These are phyloP conservation scores for Mimas tiliae DNA, from an alignment of 2,888 invertebrate species.

Conservation along the genomic window DNA sequence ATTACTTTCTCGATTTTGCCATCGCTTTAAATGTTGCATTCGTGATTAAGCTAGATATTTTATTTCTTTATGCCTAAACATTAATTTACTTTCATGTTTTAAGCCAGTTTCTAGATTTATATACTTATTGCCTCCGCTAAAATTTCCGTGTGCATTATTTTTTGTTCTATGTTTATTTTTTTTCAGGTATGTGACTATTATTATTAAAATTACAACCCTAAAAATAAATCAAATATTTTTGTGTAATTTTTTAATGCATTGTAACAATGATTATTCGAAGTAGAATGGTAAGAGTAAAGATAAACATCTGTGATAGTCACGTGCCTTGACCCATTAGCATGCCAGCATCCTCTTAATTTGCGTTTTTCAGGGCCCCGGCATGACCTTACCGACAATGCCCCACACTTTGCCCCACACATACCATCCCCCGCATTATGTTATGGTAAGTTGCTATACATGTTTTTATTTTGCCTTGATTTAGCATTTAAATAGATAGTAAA, in stretches of 20 bases:
- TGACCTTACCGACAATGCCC: conserved; percentile 80
- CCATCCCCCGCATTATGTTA: conserved; percentile 83
- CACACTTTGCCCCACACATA: conserved; percentile 83
- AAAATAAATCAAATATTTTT: too few species aligned
- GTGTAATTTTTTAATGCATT: not conserved
- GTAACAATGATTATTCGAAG: not conserved
- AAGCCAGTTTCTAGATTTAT: conserved; percentile 14
- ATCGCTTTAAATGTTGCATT: conserved; percentile 57
- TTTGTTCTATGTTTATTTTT: conserved; percentile 21
- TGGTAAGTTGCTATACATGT: conserved; percentile 70
- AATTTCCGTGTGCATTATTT: conserved; percentile 22
- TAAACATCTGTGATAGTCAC: conserved; percentile 1
- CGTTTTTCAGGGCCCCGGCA: conserved; percentile 82
- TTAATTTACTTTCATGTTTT: conserved; percentile 30
- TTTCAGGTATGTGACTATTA: conserved; percentile 28
- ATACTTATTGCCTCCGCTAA: conserved; percentile 28
- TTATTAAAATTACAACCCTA: too few species aligned
- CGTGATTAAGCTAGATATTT: conserved; percentile 14
- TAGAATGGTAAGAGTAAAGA: too few species aligned
- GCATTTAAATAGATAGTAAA: not conserved
- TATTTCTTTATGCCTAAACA: conserved; percentile 32
- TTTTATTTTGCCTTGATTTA: conserved; percentile 34
- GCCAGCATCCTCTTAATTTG: conserved; percentile 73
- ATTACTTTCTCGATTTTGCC: conserved; percentile 32
- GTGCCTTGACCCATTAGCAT: conserved; percentile 64